Percentiles rank a stretch among this genome's conserved stretches.
phyloP scores from a whole-genome alignment of 2,113 vertebrate genomes.

The Dromiciops gliroides region DNA sequence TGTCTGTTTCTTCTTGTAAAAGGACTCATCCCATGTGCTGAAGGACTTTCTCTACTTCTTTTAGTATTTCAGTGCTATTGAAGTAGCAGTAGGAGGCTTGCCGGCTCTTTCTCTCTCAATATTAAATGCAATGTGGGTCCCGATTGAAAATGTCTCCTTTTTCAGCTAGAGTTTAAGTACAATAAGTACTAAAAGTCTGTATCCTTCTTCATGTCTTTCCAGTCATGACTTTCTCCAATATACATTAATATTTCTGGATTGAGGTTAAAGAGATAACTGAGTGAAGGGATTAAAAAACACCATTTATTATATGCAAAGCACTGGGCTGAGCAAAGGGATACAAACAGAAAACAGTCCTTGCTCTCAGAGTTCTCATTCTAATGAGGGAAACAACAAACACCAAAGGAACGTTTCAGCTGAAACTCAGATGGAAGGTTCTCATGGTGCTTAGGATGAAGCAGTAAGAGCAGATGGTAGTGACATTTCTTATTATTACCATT shows the following conservation, averaged over 20 bases:
- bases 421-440: not conserved
- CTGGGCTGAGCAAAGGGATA: not conserved
- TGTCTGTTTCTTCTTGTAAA: not conserved
- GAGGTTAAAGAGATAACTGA: not conserved
- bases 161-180: not conserved
- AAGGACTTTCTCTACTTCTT: not conserved
- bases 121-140: not conserved
- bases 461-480: not conserved
- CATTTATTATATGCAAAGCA: not conserved
- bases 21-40: not conserved
- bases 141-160: slow-evolving; percentile 15
- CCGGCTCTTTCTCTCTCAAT: not conserved
- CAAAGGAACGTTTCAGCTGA: not conserved
- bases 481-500: not conserved
- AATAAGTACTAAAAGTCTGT: not conserved
- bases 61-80: not conserved
- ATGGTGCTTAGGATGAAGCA: not conserved
- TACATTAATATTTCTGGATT: slow-evolving; percentile 14
- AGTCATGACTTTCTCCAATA: not conserved
- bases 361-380: not conserved
- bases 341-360: not conserved
- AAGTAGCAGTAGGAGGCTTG: not conserved
- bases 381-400: not conserved
- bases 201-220: not conserved
- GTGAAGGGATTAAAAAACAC: not conserved